Percentiles rank a stretch among this genome's conserved stretches.
phyloP scores from a whole-genome alignment of 2,888 invertebrate species.

The Pseudolycoriella hygida region DNA sequence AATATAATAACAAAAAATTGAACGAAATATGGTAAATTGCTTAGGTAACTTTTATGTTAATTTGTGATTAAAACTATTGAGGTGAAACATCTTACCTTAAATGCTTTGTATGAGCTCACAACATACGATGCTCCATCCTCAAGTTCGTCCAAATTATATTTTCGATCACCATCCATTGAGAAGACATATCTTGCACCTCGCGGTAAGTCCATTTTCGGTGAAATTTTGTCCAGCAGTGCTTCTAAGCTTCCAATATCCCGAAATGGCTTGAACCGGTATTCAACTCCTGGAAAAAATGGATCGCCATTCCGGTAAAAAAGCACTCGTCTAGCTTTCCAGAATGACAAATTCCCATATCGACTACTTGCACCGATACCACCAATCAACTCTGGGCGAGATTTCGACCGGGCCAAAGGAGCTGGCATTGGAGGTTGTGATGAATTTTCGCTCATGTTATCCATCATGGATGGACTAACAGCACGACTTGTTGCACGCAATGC shows the following conservation, averaged over 20 bases:
- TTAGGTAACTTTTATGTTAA: too few species aligned
- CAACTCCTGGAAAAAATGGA: slow-evolving; percentile 77
- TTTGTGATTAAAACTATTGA: too few species aligned
- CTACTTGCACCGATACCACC: slow-evolving; percentile 24
- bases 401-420: slow-evolving; percentile 23
- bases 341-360: slow-evolving; percentile 62
- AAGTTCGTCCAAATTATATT: slow-evolving; percentile 67
- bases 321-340: slow-evolving; percentile 73
- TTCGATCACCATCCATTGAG: slow-evolving; percentile 77
- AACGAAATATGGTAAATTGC: too few species aligned
- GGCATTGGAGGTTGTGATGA: slow-evolving; percentile 28
- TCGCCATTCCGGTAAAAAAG: slow-evolving; percentile 90
- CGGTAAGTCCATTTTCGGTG: slow-evolving; percentile 71
- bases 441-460: slow-evolving; percentile 41
- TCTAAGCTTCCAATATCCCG: slow-evolving; percentile 75
- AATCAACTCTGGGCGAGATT: slow-evolving; percentile 25
- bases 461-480: slow-evolving; percentile 21
- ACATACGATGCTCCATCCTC: slow-evolving; percentile 87
- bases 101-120: slow-evolving; percentile 79
- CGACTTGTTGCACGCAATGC: slow-evolving; percentile 13
- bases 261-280: slow-evolving; percentile 75
- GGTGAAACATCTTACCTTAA: slow-evolving; percentile 53
- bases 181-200: slow-evolving; percentile 82
- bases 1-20: too few species aligned
- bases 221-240: slow-evolving; percentile 68